phyloP scores from a whole-genome alignment of 2,113 vertebrate genomes.

The Alethe diademata region DNA sequence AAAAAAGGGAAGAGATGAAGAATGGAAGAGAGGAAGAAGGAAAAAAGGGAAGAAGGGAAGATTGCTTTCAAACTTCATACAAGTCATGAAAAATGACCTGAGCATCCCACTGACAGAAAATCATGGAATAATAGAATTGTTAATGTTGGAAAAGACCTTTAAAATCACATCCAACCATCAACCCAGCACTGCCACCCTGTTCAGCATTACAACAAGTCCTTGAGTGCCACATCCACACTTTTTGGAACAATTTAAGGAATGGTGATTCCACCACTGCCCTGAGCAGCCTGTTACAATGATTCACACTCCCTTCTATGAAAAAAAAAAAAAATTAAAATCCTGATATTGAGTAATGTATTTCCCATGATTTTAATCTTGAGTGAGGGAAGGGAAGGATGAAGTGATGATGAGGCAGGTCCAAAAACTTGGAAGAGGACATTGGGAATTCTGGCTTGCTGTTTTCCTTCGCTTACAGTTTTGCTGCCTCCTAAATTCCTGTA shows the following conservation, averaged over 20 bases:
- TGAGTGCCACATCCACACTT: fast-evolving
- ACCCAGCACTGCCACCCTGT: fast-evolving
- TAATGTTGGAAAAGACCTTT: background rate
- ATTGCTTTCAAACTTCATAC: background rate
- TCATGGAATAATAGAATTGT: background rate
- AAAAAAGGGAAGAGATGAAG: background rate
- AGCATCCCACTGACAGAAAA: background rate
- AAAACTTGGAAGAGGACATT: background rate
- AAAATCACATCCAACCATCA: background rate
- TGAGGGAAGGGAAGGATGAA: background rate
- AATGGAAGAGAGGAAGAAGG: no score
- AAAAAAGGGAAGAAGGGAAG: no score
- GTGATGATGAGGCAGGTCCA: background rate
- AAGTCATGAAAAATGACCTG: background rate
- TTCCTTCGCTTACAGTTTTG: background rate
- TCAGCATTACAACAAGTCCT: fast-evolving
- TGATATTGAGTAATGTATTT: fast-evolving
- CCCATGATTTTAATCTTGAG: background rate
- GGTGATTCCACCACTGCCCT: background rate
- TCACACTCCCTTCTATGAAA: background rate
- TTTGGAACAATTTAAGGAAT: background rate
- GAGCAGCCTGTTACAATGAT: background rate
- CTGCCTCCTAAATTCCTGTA: background rate
- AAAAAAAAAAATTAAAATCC: no score
- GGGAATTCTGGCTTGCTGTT: background rate